Percentiles rank a stretch among this genome's conserved stretches.
Conservation (phyloP, 2,797 vertebrate species). For the Acipenser ruthenus region DNA sequence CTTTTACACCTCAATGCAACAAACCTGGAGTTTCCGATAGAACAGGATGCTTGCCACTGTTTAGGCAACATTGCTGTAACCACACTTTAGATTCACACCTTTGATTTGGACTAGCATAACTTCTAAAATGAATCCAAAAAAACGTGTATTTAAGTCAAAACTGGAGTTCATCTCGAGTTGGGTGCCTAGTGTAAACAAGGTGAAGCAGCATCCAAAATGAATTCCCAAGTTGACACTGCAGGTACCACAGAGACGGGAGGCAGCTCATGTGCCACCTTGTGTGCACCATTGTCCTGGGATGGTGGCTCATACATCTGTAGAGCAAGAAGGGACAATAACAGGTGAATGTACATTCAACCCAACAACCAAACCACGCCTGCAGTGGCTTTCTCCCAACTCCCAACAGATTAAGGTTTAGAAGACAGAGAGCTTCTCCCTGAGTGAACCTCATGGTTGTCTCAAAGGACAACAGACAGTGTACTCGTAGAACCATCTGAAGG, state of each 20-base stretch:
- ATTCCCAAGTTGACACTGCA: background rate
- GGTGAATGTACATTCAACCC: background rate
- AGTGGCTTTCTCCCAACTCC: background rate
- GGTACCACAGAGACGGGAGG: background rate
- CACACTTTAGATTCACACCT: no score
- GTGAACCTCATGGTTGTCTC: background rate
- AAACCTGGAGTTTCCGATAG: no score
- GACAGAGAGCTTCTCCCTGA: background rate
- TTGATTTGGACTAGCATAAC: no score
- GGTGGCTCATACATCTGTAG: background rate
- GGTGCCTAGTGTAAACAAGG: background rate
- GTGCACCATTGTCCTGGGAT: no score
- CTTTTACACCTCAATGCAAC: no score
- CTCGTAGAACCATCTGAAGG: no score
- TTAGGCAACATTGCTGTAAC: no score
- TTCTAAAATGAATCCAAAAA: no score
- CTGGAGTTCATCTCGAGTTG: background rate
- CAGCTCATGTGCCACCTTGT: no score
- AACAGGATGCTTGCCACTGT: no score
- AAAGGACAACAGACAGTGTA: background rate
- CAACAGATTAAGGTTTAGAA: background rate
- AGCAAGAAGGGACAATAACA: background rate
- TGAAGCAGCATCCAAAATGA: background rate
- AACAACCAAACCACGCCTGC: background rate
- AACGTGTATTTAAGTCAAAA: background rate